phyloP scores from a whole-genome alignment of 1,140 invertebrate genomes.

The Steinernema feltiae region DNA sequence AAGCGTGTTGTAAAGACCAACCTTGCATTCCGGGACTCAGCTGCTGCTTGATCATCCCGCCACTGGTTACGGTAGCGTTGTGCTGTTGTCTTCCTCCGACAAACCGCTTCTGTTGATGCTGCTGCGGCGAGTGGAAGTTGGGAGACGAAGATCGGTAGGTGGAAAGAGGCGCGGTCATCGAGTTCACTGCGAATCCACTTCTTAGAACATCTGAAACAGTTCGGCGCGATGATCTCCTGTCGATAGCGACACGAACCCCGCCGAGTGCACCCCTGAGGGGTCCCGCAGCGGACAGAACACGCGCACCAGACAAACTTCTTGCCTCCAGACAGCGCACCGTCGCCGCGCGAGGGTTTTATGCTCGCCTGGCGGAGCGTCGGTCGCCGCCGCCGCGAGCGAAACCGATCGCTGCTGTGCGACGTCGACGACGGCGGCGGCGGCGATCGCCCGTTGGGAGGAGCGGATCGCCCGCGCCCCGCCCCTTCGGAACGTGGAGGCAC shows the following conservation, averaged over 20 bases:
- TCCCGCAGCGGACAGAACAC: too few species aligned
- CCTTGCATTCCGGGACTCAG: not conserved
- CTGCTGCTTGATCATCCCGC: not conserved
- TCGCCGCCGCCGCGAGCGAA: slow-evolving; percentile 11
- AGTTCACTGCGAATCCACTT: not conserved
- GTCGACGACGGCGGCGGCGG: not conserved
- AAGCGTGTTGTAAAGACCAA: slow-evolving; percentile 4
- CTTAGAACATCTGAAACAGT: slow-evolving; percentile 6
- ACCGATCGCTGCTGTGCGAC: slow-evolving; percentile 6
- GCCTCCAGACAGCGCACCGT: not conserved
- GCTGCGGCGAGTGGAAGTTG: not conserved
- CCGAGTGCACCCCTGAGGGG: not conserved
- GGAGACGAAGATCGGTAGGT: not conserved
- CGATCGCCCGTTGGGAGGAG: not conserved
- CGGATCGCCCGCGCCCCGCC: not conserved
- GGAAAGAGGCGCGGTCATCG: not conserved
- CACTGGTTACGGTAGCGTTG: not conserved
- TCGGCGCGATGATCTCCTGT: not conserved
- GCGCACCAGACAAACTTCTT: not conserved
- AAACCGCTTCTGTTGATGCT: not conserved
- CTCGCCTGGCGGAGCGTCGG: not conserved
- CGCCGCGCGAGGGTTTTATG: not conserved
- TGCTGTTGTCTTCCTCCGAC: not conserved
- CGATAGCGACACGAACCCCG: too few species aligned
- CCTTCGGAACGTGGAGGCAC: not conserved